These are phyloP conservation scores for Corythornis vintsioides DNA, from an alignment of 2,113 vertebrate genomes.

Conservation along the genomic window DNA sequence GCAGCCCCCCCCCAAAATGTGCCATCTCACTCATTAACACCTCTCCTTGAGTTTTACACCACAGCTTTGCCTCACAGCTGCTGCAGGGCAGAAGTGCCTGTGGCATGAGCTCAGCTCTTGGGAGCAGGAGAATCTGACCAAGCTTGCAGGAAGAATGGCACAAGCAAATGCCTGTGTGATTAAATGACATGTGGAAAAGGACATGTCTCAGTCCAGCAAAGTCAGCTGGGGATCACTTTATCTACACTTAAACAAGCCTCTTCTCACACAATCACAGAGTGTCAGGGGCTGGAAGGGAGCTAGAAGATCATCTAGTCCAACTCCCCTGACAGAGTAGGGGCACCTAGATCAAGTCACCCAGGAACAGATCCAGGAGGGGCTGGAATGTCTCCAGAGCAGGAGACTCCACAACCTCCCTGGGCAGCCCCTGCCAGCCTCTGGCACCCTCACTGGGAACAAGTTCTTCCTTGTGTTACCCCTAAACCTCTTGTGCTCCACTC, in stretches of 20 bases:
- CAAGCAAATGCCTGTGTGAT: background rate
- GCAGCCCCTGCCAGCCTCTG: no score
- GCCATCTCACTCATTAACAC: background rate
- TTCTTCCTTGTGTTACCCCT: no score
- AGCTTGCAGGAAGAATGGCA: background rate
- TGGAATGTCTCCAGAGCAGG: no score
- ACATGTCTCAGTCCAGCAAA: background rate
- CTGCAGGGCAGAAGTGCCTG: background rate
- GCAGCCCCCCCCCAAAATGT: background rate
- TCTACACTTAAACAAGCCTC: background rate
- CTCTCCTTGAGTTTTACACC: background rate
- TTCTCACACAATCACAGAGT: background rate
- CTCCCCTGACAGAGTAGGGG: no score
- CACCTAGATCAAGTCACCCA: no score
- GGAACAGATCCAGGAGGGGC: no score
- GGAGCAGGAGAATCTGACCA: background rate
- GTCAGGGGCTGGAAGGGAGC: no score
- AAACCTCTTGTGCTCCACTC: no score
- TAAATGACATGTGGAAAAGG: rapidly evolving
- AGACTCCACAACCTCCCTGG: no score
- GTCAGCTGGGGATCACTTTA: background rate
- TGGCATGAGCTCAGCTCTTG: background rate
- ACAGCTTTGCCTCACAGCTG: background rate
- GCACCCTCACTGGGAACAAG: no score
- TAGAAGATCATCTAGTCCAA: no score